These are phyloP conservation scores for Chroicocephalus ridibundus DNA, from an alignment of 2,113 vertebrate genomes.

Conservation along the genomic window DNA sequence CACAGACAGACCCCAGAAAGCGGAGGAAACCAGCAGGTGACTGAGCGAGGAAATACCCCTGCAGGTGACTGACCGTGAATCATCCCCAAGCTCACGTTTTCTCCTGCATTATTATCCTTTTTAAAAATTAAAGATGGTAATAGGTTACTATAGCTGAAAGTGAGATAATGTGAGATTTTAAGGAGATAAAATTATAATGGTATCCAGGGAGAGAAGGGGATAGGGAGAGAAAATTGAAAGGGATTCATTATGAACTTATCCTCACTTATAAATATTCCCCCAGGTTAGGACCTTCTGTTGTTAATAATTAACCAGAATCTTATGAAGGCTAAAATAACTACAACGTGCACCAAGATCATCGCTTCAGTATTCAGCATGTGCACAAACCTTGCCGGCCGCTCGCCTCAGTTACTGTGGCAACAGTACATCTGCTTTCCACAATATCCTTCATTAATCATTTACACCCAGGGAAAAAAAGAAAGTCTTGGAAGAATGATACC, in stretches of 20 bases:
- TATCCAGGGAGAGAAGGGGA: not conserved
- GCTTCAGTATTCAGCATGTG: slow-evolving; percentile 7
- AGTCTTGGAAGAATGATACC: not conserved
- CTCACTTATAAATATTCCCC: not conserved
- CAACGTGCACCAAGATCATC: not conserved
- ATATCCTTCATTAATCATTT: slow-evolving; percentile 61
- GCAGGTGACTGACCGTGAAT: not conserved
- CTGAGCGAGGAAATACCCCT: not conserved
- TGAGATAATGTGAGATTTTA: slow-evolving; percentile 5
- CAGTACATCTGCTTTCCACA: slow-evolving; percentile 53
- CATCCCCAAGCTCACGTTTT: not conserved
- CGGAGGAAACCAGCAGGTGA: not conserved
- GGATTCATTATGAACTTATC: not conserved
- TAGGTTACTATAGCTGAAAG: not conserved
- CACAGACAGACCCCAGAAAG: not conserved
- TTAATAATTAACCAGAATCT: slow-evolving; percentile 62
- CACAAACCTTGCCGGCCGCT: slow-evolving; percentile 16
- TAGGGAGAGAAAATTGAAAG: not conserved
- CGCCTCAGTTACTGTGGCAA: slow-evolving; percentile 48
- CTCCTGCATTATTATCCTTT: not conserved
- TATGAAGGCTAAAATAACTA: slow-evolving; percentile 21
- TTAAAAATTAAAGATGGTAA: slow-evolving; percentile 10
- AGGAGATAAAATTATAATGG: not conserved
- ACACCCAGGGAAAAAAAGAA: not conserved
- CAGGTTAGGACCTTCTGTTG: not conserved